Evolutionary conservation across 2,113 vertebrate species (phyloP), one percentile per base, ranked within the genome.

Genomic region (Ginglymostoma cirratum): DNA sequence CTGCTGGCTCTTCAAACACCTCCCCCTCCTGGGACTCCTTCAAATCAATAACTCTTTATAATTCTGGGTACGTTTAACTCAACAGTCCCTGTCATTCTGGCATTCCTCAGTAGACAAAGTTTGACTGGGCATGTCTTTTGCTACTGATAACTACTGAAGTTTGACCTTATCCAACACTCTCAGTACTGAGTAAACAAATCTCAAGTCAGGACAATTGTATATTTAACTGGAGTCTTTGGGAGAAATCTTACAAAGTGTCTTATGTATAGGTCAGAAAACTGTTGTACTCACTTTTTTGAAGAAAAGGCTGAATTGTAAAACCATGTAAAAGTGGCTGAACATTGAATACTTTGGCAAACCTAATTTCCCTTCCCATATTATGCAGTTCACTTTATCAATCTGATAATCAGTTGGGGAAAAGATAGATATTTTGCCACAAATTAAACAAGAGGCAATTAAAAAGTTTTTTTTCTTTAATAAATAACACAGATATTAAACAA

Each of bases 31-130:
- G 93, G 93, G 61, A 94, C 42, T 48, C 67, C 42, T 94, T 70
- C 93, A 94, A 94, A 94, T 94, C 93, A 45, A 94, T 94, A 94
- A 94, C 38, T 42, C 38, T 38, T 94, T 94, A 45, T 94, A 94
- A 94, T 94, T 94, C 93, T 45, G 66, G 69, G 72, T 94, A n/a
- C 30, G 93, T 94, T 23, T 38, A 70, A 48, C 38, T 70, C 66
- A 38, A 94, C 67, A 72, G 93, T 94, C 66, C 93, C 93, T 69
- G n/a, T 94, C 66, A 94, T 42, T 94, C 93, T 42, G 93, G 65
- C 38, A 67, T 94, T 27, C 67, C 66, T 70, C 66, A 70, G 93
- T 94, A 70, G 93, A 67, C 21, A 24, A 94, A 23, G 38, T 94
- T 94, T 94, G 92, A 94, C 65, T 94, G 92, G 92, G n/a, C 66